Base-by-base conservation (phyloP, 2,113 vertebrate genomes). In the Microcebus griseorufus region DNA sequence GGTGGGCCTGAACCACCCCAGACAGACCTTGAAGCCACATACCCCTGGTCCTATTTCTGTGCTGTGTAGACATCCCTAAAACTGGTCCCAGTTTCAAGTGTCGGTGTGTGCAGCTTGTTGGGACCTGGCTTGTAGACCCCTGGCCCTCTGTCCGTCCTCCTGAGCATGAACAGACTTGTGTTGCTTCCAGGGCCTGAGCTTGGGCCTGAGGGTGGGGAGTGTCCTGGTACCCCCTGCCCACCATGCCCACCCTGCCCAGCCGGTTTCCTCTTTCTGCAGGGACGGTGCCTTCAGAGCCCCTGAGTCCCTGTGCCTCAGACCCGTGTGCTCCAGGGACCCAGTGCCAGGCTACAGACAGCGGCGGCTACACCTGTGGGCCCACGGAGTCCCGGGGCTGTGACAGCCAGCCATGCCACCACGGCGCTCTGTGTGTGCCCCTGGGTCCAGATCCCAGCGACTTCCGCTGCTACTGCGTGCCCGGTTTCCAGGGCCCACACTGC, bases 401-500 rank as follows among this genome's bases (percentile, higher is more conserved):
- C 11, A 94, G 97, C 78, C 98, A 97, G 17, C 99, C 98, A 7
- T 99, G 99, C 98, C 98, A 98, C 89, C 99, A 99, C 0, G 99
- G 99, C 0, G 99, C 99, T 95, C 99, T 99, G 98, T 99, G 99
- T 97, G 96, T 99, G 72, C 99, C 99, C 51, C 96, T 96, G 80
- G 95, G 98, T 0, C 78, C 98, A 18, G 94, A 98, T 1, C 73
- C 98, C 25, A 88, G 96, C 0, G 93, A 96, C 85, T 99, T 99
- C 97, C 98, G 98, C 97, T 99, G 99, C 89, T 99, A 99, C 98
- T 99, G 99, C 0, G 99, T 99, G 92, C 99, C 99, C 0, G 99
- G 99, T 4, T 99, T 99, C 98, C 99, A 99, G 97, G 99, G 99
- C 32, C 98, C 98, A 88, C 98, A 98, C 98, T 99, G 99, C 53